Conservation (phyloP, 2,113 vertebrate genomes). For the Neofelis nebulosa region DNA sequence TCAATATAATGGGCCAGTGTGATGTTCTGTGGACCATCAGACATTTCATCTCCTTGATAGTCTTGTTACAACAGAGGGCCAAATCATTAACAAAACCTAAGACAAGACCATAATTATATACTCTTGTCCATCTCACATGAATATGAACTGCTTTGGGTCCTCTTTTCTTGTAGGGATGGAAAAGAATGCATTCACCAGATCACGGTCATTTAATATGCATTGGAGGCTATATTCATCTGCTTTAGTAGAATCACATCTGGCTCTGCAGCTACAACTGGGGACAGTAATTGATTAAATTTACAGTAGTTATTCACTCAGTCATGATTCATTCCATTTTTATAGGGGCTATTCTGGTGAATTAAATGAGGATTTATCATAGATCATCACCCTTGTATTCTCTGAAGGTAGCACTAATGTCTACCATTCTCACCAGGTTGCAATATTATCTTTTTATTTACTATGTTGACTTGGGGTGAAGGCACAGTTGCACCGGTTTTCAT, state of each 20-base stretch:
- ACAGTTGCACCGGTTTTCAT: neutral
- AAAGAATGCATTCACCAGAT: neutral
- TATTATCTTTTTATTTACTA: neutral
- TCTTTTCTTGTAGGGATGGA: neutral
- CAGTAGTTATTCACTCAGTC: neutral
- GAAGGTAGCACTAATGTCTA: neutral
- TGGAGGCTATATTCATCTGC: neutral
- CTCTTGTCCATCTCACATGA: neutral
- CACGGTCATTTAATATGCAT: neutral
- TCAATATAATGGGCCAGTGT: neutral
- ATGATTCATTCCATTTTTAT: neutral
- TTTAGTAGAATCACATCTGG: neutral
- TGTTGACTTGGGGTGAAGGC: neutral
- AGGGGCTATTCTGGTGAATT: neutral
- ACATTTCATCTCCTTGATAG: neutral
- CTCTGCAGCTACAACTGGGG: neutral
- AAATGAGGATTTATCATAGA: neutral
- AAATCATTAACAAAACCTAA: neutral
- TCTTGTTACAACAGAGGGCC: neutral
- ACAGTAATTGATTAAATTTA: neutral
- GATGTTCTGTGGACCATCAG: neutral
- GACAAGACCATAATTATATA: neutral
- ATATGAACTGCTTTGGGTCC: neutral
- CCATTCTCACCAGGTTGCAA: neutral
- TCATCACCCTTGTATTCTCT: neutral